Evolutionary conservation across 2,888 invertebrate genomes (phyloP), one percentile per base, ranked within the genome.

Genomic region (Microchrysa polita): DNA sequence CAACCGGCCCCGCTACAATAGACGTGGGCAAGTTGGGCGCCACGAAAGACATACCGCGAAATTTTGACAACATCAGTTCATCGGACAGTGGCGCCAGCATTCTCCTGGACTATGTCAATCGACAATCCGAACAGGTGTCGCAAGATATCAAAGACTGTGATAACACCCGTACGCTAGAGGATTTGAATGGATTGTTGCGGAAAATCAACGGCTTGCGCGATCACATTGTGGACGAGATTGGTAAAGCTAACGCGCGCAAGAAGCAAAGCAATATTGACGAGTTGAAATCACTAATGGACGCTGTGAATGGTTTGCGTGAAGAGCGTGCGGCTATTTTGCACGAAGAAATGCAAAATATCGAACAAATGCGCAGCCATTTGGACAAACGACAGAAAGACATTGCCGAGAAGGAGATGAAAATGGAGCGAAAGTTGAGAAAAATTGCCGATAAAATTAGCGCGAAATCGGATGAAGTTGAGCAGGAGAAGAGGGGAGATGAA

Each of bases 21-120:
- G 12, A 48, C 16, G 48, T 48, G 16, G 48, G 14, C 14, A 48
- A n/a, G 2, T n/a, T 48, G 16, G 48, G 73, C 5, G 12, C 4
- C 16, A 44, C 10, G 27, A 23, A 20, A 53, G 23, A 22, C 16
- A 1, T 1, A 67, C 10, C 1, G 16, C 14, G 22, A 14, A 18
- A 72, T 65, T 67, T 61, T 12, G 73, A 53, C 20, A 78, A 63
- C 23, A 74, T 79, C 12, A 78, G 78, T 12, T 78, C 80, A 0
- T 79, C 81, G 0, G 81, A 81, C n/a, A 84, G 84, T 74, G 82
- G 82, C 75, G 78, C 80, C 20, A 82, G 84, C 0, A 79, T 84
- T 48, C 73, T 84, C 1, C 74, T 84, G 1, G 82, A 82, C 27
- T 83, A 81, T 75, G 83, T 84, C 1, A 80, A 83, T 48, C 81